Evolutionary conservation across 2,113 vertebrate genomes (phyloP).

Genomic region (Clarias magur): DNA sequence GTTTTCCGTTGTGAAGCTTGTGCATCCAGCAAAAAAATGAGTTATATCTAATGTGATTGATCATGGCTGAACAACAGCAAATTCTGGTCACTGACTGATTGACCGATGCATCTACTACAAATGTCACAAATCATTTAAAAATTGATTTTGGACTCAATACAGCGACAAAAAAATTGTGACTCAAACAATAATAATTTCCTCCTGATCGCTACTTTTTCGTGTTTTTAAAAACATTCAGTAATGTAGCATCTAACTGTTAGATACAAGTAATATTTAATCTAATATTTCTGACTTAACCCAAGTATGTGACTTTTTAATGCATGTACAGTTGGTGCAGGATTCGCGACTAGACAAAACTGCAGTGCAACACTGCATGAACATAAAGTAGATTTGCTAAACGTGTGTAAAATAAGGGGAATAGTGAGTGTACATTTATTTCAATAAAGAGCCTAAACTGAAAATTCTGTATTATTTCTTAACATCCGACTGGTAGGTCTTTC

Average conservation of each 20-base stretch:
- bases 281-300: neutral
- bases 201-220: too few relatives aligned
- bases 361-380: neutral
- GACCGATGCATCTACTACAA: too few relatives aligned
- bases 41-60: too few relatives aligned
- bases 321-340: neutral
- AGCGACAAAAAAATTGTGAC: too few relatives aligned
- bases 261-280: neutral
- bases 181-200: too few relatives aligned
- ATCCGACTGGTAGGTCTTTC: neutral
- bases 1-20: too few relatives aligned
- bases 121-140: too few relatives aligned
- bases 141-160: too few relatives aligned
- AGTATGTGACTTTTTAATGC: neutral
- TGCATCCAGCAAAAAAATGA: too few relatives aligned
- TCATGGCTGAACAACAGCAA: too few relatives aligned
- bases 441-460: too few relatives aligned
- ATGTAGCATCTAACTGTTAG: neutral
- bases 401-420: neutral
- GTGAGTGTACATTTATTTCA: neutral
- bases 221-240: neutral
- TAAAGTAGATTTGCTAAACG: neutral
- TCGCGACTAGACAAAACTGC: neutral
- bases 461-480: neutral
- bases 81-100: too few relatives aligned